These are phyloP conservation scores for Alcis repandata DNA, from an alignment of 2,888 invertebrate species.

Conservation along the genomic window DNA sequence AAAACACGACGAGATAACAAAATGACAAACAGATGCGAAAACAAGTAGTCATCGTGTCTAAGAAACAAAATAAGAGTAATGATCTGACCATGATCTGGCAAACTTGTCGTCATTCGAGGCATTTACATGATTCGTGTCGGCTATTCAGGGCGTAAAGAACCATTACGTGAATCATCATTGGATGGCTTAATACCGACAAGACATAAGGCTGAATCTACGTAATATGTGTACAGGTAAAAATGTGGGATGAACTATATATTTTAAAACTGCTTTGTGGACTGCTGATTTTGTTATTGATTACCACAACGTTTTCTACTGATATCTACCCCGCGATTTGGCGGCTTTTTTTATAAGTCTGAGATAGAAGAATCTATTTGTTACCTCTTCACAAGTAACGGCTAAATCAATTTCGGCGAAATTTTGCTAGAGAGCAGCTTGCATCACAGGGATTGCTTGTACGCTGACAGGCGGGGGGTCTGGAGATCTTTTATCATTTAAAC, in stretches of 20 bases:
- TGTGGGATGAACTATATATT: no score
- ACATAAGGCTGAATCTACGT: background rate
- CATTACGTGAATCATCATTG: conserved; percentile 38
- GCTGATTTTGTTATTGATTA: no score
- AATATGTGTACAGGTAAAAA: background rate
- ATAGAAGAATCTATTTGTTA: no score
- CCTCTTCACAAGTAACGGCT: no score
- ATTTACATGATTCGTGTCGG: conserved; percentile 31
- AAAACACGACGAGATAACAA: background rate
- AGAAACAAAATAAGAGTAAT: conserved; percentile 23
- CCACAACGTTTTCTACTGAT: no score
- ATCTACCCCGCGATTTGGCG: no score
- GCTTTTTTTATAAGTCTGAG: no score
- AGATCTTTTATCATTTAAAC: no score
- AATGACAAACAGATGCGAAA: background rate
- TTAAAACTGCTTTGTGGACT: no score
- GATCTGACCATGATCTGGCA: conserved; percentile 14
- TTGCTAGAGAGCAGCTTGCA: background rate
- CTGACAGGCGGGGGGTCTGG: no score
- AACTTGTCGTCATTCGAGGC: conserved; percentile 26
- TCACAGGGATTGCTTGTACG: no score
- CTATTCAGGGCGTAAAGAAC: conserved; percentile 31
- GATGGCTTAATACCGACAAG: background rate
- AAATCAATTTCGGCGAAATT: background rate
- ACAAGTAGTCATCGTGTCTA: conserved; percentile 2